Percentiles rank a stretch among this genome's conserved stretches.
Evolutionary conservation across 2,113 vertebrate genomes (phyloP).

Genomic region (Gavia stellata): DNA sequence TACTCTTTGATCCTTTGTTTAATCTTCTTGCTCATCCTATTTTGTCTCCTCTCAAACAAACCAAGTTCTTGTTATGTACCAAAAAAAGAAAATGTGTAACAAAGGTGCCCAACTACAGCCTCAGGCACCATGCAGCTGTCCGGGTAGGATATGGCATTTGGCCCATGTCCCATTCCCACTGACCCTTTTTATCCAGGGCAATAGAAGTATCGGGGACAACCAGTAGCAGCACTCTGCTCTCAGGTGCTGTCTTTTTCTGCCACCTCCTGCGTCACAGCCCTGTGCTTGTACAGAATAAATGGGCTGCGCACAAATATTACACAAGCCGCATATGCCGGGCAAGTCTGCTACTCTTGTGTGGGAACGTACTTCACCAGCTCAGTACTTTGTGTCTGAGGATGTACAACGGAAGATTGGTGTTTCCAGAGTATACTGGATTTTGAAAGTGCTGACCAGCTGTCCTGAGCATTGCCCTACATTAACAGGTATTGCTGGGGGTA

Average conservation of each 20-base stretch:
- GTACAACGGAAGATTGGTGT: not conserved
- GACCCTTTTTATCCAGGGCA: not conserved
- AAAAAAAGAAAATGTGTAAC: not conserved
- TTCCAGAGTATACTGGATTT: not conserved
- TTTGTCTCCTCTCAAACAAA: not conserved
- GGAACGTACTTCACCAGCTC: not conserved
- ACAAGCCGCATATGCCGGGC: rapidly evolving
- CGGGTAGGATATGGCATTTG: not conserved
- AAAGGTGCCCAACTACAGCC: not conserved
- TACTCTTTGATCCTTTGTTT: not conserved
- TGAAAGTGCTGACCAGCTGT: not conserved
- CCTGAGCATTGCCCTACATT: not conserved
- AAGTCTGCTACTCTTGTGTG: not conserved
- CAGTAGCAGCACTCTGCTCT: not conserved
- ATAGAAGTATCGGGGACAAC: rapidly evolving
- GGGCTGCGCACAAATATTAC: not conserved
- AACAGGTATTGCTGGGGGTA: not conserved
- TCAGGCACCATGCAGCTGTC: not conserved
- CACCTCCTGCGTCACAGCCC: not conserved
- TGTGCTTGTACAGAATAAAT: not conserved
- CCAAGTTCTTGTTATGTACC: not conserved
- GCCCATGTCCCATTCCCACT: rapidly evolving
- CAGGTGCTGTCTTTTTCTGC: not conserved
- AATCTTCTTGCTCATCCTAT: not conserved
- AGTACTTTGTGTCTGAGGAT: not conserved